Percentiles rank a stretch among this genome's conserved stretches.
phyloP scores from a whole-genome alignment of 2,113 vertebrate species.

The Phocoena sinus region DNA sequence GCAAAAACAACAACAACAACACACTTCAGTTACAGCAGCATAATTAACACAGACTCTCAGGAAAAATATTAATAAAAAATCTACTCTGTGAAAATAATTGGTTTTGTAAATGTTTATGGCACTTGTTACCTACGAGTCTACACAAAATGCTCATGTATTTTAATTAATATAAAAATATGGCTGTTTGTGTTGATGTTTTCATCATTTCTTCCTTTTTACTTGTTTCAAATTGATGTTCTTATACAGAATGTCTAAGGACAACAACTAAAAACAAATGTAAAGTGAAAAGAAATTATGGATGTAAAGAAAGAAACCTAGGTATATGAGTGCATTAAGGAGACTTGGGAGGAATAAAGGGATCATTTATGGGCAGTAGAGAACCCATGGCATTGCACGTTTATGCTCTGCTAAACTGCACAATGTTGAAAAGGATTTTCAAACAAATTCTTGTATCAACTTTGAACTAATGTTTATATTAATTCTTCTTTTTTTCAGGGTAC shows the following conservation, averaged over 20 bases:
- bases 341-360: background rate
- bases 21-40: background rate
- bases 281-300: background rate
- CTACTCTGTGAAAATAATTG: background rate
- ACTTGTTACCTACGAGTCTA: background rate
- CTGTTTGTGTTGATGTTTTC: background rate
- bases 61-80: background rate
- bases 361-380: background rate
- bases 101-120: background rate
- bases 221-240: background rate
- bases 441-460: background rate
- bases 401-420: background rate
- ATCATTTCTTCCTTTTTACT: background rate
- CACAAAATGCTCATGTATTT: background rate
- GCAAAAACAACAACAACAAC: background rate
- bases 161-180: background rate
- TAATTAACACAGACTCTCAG: background rate
- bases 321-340: background rate
- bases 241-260: background rate
- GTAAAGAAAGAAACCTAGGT: background rate
- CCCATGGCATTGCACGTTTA: background rate
- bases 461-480: conserved; percentile 2
- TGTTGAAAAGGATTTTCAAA: background rate
- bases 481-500: background rate
- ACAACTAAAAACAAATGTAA: background rate